Conservation (phyloP, 2,888 invertebrate genomes). For the Catocala nupta region DNA sequence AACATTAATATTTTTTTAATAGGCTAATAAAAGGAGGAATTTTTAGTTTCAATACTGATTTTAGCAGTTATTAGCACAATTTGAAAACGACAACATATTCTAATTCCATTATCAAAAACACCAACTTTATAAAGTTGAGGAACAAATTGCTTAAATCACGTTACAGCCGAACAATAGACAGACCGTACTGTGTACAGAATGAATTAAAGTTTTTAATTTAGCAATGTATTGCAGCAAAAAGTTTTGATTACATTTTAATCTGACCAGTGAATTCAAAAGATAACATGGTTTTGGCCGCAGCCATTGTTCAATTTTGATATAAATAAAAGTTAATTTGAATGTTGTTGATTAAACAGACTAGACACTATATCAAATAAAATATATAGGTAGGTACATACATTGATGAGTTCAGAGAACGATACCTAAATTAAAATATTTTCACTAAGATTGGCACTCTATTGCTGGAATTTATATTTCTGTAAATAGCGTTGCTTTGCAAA, state of each 20-base stretch:
- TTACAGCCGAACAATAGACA: slow-evolving; percentile 20
- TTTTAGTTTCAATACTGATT: too few relatives aligned
- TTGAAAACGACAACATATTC: not conserved
- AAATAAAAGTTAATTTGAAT: not conserved
- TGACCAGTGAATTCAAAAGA: slow-evolving; percentile 8
- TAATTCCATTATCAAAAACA: not conserved
- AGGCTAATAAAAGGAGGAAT: too few relatives aligned
- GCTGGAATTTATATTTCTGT: too few relatives aligned
- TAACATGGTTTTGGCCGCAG: not conserved
- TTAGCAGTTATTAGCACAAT: too few relatives aligned
- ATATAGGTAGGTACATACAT: too few relatives aligned
- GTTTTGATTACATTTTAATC: slow-evolving; percentile 33
- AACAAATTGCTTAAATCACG: slow-evolving; percentile 13
- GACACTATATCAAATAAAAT: not conserved
- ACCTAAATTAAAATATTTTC: not conserved
- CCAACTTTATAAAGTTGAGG: not conserved
- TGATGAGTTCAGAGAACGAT: not conserved
- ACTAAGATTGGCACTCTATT: too few relatives aligned
- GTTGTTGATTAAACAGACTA: not conserved
- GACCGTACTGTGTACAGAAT: slow-evolving; percentile 17
- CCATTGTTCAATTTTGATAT: slow-evolving; percentile 1
- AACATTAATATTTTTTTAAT: too few relatives aligned
- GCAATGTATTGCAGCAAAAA: slow-evolving; percentile 26
- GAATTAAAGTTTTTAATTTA: slow-evolving; percentile 32
- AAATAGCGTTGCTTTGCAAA: too few relatives aligned